Percentiles rank a stretch among this genome's conserved stretches.
phyloP scores from a whole-genome alignment of 2,888 invertebrate species.

The Catocala sponsa region DNA sequence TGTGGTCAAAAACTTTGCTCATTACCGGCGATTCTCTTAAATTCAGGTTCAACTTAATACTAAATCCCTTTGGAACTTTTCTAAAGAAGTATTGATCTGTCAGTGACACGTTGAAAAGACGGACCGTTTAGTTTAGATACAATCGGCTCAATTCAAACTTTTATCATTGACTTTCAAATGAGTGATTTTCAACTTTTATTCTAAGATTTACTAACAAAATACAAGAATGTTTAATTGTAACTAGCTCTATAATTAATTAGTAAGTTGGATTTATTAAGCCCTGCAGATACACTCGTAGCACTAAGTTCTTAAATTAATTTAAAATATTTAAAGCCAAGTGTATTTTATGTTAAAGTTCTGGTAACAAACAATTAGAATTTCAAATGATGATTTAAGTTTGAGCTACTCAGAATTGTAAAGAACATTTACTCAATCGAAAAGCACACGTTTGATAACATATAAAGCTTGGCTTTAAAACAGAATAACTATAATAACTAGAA shows the following conservation, averaged over 20 bases:
- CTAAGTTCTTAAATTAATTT: slow-evolving; percentile 33
- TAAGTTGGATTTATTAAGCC: slow-evolving; percentile 23
- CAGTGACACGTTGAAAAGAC: slow-evolving; percentile 61
- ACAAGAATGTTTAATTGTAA: slow-evolving; percentile 24
- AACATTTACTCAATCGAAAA: too few relatives aligned
- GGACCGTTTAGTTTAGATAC: slow-evolving; percentile 28
- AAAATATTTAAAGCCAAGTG: slow-evolving; percentile 13
- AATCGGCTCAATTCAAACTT: slow-evolving; percentile 36
- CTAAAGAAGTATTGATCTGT: slow-evolving; percentile 79
- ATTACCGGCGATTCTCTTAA: slow-evolving; percentile 80
- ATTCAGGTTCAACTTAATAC: slow-evolving; percentile 80
- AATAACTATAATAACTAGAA: too few relatives aligned
- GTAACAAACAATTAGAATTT: not conserved
- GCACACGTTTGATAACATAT: too few relatives aligned
- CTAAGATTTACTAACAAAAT: slow-evolving; percentile 29
- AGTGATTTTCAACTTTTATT: slow-evolving; percentile 33
- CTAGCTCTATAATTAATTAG: slow-evolving; percentile 20
- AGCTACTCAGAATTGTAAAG: too few relatives aligned
- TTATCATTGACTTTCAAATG: slow-evolving; percentile 46
- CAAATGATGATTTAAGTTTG: too few relatives aligned
- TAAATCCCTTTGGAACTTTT: slow-evolving; percentile 77
- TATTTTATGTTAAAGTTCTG: slow-evolving; percentile 1
- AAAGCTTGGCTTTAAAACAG: too few relatives aligned
- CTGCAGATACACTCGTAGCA: slow-evolving; percentile 19
- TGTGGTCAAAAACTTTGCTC: slow-evolving; percentile 84